These are phyloP conservation scores for Zalophus californianus DNA, from an alignment of 2,797 vertebrate genomes.

Conservation along the genomic window DNA sequence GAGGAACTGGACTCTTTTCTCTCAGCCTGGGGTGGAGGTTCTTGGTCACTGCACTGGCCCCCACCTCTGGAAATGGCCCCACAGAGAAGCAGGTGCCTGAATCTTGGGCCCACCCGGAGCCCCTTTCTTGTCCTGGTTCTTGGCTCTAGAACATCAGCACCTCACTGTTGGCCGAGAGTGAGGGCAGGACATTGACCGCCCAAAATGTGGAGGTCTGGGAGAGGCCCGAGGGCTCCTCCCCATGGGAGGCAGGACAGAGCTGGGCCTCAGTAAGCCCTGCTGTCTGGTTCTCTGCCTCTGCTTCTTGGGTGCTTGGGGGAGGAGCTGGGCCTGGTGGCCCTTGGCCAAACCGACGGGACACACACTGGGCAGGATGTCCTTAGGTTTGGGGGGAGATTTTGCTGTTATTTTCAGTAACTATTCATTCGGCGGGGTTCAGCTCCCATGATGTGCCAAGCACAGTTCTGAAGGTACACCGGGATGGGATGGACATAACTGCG, in stretches of 20 bases:
- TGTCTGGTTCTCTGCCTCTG: slow-evolving; percentile 35
- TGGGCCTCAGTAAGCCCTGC: slow-evolving; percentile 68
- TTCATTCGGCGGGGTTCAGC: background rate
- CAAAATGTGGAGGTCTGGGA: background rate
- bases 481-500: background rate
- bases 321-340: too few relatives aligned
- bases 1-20: background rate
- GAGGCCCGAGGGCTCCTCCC: background rate
- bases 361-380: background rate
- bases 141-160: background rate
- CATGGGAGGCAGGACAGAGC: background rate
- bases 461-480: background rate
- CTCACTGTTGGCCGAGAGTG: background rate
- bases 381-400: background rate
- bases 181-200: background rate
- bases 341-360: background rate
- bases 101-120: background rate
- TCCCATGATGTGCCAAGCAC: background rate
- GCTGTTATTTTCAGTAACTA: background rate
- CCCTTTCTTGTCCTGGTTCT: slow-evolving; percentile 2
- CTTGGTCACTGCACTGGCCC: background rate
- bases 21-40: background rate
- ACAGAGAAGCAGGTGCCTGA: background rate
- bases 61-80: background rate
- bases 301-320: background rate